phyloP scores from a whole-genome alignment of 2,888 invertebrate species.

The Meteorus cinctellus region DNA sequence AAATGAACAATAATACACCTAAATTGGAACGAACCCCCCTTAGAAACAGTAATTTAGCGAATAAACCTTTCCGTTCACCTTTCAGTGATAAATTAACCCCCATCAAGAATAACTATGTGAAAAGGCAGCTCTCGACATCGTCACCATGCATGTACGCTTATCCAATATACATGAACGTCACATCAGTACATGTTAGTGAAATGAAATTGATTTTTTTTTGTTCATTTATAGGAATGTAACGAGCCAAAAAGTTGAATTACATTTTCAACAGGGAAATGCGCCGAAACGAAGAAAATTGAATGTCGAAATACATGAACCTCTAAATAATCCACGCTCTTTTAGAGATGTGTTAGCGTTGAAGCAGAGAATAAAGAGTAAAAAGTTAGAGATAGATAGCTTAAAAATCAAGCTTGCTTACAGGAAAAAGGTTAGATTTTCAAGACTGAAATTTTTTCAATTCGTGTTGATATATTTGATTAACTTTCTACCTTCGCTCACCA shows the following conservation, averaged over 20 bases:
- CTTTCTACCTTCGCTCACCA: constrained; percentile 59
- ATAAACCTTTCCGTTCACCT: constrained; percentile 62
- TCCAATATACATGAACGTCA: background rate
- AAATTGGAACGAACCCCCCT: constrained; percentile 52
- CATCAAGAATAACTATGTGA: constrained; percentile 24
- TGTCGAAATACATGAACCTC: constrained; percentile 14
- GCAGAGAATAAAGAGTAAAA: constrained; percentile 73
- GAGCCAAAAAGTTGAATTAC: constrained; percentile 47
- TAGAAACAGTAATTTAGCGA: constrained; percentile 58
- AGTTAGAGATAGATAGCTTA: constrained; percentile 57
- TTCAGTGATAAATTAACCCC: constrained; percentile 48
- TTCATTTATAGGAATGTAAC: constrained; percentile 40
- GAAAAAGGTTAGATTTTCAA: constrained; percentile 53
- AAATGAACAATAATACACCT: constrained; percentile 45
- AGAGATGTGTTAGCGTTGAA: constrained; percentile 74
- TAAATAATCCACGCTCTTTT: constrained; percentile 11
- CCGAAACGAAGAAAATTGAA: constrained; percentile 51
- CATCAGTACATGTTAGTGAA: background rate
- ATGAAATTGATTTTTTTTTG: background rate
- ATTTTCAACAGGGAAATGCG: constrained; percentile 25
- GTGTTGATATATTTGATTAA: background rate
- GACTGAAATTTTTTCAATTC: background rate
- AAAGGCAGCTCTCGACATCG: constrained; percentile 14
- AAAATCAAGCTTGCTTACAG: constrained; percentile 52
- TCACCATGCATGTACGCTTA: background rate